Conservation (phyloP, 2,888 invertebrate genomes). For the Cerastoderma edule region DNA sequence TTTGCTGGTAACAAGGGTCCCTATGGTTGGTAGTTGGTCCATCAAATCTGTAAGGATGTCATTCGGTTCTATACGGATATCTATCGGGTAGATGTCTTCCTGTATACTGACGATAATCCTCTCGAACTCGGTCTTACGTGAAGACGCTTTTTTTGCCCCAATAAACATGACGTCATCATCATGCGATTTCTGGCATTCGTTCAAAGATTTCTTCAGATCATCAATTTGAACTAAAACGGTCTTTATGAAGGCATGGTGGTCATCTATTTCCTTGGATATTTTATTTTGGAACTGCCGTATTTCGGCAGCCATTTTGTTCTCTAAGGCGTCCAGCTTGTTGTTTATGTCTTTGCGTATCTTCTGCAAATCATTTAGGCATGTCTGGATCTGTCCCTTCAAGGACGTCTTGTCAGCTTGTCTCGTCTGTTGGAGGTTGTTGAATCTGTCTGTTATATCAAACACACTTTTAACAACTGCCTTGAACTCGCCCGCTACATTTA, state of each 20-base stretch:
- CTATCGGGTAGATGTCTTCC: neutral
- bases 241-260: neutral
- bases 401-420: neutral
- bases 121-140: neutral
- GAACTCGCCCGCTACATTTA: neutral
- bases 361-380: neutral
- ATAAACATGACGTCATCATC: neutral
- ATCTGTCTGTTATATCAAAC: neutral
- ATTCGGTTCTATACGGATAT: neutral
- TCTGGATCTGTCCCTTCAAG: neutral
- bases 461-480: neutral
- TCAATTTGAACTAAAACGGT: neutral
- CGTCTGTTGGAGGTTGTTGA: neutral
- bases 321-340: neutral
- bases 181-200: neutral
- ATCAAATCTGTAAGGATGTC: neutral
- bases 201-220: neutral
- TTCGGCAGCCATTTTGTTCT: neutral
- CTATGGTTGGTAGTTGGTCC: neutral
- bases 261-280: neutral
- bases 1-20: neutral
- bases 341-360: neutral
- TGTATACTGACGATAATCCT: neutral
- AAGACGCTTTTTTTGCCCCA: neutral
- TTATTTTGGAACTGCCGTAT: neutral